Conservation (phyloP, 2,113 vertebrate species). For the Elephantulus edwardii region DNA sequence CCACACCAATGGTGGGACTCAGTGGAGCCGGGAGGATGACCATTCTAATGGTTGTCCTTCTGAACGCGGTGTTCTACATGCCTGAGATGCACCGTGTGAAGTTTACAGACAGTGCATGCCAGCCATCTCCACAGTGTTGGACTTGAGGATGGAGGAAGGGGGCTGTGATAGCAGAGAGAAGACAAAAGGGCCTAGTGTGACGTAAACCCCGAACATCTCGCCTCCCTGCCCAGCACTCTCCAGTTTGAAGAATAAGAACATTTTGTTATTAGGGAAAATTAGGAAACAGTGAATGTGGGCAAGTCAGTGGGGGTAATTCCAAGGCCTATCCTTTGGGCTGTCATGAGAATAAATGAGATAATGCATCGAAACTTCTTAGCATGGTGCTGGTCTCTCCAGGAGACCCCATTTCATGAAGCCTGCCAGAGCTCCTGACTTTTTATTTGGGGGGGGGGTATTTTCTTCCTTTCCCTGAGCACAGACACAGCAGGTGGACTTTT, state of each 20-base stretch:
- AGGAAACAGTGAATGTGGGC: neutral
- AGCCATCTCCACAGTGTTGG: neutral
- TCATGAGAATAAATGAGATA: neutral
- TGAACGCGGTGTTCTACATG: neutral
- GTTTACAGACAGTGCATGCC: neutral
- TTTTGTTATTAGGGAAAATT: neutral
- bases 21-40: neutral
- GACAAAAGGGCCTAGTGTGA: neutral
- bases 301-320: neutral
- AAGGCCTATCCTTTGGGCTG: neutral
- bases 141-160: neutral
- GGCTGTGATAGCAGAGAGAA: neutral
- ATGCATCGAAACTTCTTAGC: neutral
- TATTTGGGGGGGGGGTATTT: no score
- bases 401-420: neutral
- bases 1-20: no score
- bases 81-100: neutral
- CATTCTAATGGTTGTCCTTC: neutral
- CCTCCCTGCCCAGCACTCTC: no score
- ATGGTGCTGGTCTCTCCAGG: neutral
- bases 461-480: neutral
- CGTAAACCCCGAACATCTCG: neutral
- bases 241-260: neutral
- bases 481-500: neutral
- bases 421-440: neutral